These are phyloP conservation scores for Vultur gryphus DNA, from an alignment of 2,797 vertebrate species.

Conservation along the genomic window DNA sequence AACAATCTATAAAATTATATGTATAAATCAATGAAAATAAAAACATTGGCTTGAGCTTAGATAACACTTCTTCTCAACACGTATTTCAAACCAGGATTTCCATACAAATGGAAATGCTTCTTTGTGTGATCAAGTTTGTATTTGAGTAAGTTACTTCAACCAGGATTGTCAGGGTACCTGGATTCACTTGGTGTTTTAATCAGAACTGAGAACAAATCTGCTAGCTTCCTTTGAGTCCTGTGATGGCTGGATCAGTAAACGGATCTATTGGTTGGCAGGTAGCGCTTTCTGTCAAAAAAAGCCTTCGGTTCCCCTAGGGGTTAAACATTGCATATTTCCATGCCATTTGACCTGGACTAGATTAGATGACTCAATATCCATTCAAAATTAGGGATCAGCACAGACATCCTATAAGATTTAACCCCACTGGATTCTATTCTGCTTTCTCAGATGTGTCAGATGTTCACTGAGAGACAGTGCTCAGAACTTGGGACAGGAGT, in stretches of 20 bases:
- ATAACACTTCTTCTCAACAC: not conserved
- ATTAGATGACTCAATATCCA: not conserved
- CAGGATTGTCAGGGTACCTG: not conserved
- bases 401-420: not conserved
- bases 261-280: not conserved
- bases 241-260: not conserved
- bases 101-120: not conserved
- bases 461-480: not conserved
- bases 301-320: not conserved
- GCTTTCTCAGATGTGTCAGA: not conserved
- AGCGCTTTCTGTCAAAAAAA: not conserved
- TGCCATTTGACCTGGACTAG: not conserved
- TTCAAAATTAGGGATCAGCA: not conserved
- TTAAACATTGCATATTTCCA: not conserved
- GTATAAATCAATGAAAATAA: not conserved
- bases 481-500: not conserved
- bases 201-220: not conserved
- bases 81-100: not conserved
- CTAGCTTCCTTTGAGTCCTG: not conserved
- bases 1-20: not conserved
- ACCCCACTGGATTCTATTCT: not conserved
- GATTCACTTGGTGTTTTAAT: not conserved
- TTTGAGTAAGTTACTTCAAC: not conserved
- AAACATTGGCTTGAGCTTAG: not conserved
- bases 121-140: slow-evolving; percentile 6